These are phyloP conservation scores for Melanocharis versteri DNA, from an alignment of 2,113 vertebrate species.

Conservation along the genomic window DNA sequence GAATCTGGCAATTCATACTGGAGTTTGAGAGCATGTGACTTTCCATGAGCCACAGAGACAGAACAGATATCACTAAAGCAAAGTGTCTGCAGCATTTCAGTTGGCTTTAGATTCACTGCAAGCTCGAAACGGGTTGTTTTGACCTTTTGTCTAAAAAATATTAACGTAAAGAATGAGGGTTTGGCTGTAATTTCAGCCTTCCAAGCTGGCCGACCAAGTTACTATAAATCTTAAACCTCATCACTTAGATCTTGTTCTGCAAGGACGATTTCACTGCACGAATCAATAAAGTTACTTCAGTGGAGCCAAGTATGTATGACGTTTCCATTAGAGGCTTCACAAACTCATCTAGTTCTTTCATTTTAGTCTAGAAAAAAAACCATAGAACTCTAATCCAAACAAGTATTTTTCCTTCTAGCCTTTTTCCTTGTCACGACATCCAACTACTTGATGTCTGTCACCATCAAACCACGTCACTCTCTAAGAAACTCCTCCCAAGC, in stretches of 20 bases:
- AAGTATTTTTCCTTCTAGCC: not conserved
- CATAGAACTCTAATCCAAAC: not conserved
- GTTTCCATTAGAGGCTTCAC: conserved; percentile 18
- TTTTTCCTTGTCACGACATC: not conserved
- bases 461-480: not conserved
- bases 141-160: conserved; percentile 6
- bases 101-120: not conserved
- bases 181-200: conserved; percentile 17
- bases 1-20: not conserved
- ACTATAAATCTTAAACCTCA: conserved; percentile 29
- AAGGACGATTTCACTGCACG: conserved; percentile 4
- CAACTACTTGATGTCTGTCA: not conserved
- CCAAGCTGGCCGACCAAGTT: not conserved
- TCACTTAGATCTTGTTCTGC: conserved; percentile 14
- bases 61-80: not conserved
- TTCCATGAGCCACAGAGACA: not conserved
- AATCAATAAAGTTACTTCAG: conserved; percentile 35
- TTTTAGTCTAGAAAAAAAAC: not conserved
- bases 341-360: not conserved
- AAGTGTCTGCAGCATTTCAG: not conserved
- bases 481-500: not conserved
- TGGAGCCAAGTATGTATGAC: not conserved
- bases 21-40: not conserved
- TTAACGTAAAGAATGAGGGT: not conserved
- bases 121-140: not conserved